Percentiles rank a stretch among this genome's conserved stretches.
Evolutionary conservation across 2,113 vertebrate species (phyloP).

Genomic region (Triplophysa dalaica): DNA sequence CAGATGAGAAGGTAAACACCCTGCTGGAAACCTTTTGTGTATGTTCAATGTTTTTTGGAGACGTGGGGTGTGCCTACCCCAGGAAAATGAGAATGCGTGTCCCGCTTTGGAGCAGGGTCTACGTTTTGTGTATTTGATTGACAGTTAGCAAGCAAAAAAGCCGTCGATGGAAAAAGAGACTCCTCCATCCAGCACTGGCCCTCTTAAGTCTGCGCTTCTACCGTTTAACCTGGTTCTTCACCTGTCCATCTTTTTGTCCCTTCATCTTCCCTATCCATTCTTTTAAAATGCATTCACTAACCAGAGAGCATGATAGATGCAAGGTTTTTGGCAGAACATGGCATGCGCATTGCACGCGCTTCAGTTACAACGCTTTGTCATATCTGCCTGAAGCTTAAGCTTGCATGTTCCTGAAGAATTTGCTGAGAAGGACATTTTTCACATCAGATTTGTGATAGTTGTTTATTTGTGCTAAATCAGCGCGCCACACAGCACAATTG

Average conservation of each 20-base stretch:
- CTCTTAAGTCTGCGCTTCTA: constrained; percentile 30
- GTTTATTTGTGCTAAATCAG: not conserved
- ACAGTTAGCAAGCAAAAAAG: not conserved
- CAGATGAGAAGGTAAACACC: constrained; percentile 83
- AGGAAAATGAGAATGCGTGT: not conserved
- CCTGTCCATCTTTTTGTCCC: not conserved
- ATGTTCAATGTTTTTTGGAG: not conserved
- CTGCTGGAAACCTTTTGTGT: constrained; percentile 21
- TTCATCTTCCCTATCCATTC: no score
- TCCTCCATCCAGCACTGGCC: constrained; percentile 32
- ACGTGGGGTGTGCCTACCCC: not conserved
- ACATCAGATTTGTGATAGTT: not conserved
- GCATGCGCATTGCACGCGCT: constrained; percentile 8
- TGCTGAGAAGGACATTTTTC: not conserved
- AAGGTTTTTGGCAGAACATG: not conserved
- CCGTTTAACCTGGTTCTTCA: not conserved
- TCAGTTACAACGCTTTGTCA: not conserved
- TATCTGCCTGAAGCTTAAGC: not conserved
- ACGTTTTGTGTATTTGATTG: constrained; percentile 14
- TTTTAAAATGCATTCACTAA: not conserved
- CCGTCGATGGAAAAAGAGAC: not conserved
- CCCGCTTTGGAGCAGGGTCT: not conserved
- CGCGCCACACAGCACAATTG: not conserved
- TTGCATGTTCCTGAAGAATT: not conserved
- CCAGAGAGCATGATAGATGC: not conserved